A percentile compares a stretch with the other conserved stretches of the same genome.
These are phyloP conservation scores for Lepisosteus oculatus DNA, from an alignment of 2,113 vertebrate species.

Conservation along the genomic window DNA sequence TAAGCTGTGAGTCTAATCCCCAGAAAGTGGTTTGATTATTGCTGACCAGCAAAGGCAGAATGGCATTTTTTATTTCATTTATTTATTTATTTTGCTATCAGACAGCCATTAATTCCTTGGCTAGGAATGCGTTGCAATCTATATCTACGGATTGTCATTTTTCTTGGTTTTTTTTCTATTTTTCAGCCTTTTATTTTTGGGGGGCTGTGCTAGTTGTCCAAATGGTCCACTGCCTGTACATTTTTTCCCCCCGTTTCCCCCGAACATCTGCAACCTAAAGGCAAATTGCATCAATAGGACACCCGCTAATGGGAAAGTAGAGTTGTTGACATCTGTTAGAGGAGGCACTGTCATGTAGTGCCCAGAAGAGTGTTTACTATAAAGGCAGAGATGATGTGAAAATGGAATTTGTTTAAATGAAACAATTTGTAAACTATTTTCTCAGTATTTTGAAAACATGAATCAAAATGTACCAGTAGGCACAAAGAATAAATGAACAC, in stretches of 20 bases:
- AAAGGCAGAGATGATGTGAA: too few species aligned
- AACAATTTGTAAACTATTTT: too few species aligned
- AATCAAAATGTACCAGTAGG: too few species aligned
- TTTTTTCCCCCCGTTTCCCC: constrained; percentile 31
- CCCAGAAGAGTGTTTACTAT: too few species aligned
- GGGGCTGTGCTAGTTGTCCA: constrained; percentile 71
- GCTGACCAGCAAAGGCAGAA: constrained; percentile 99
- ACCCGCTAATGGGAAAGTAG: constrained; percentile 30
- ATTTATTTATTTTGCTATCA: constrained; percentile 65
- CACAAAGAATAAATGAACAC: too few species aligned
- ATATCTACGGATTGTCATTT: constrained; percentile 49
- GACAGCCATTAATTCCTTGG: constrained; percentile 83
- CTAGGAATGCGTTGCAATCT: constrained; percentile 80
- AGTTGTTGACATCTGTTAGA: constrained; percentile 16
- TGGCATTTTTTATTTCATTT: constrained; percentile 57
- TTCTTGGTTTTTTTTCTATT: background rate
- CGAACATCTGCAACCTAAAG: constrained; percentile 78
- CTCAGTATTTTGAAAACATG: too few species aligned
- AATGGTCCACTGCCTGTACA: constrained; percentile 77
- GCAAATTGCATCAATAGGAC: constrained; percentile 79
- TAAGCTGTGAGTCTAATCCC: constrained; percentile 99
- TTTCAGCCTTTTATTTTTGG: background rate
- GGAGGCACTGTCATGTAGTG: constrained; percentile 22
- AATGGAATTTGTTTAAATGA: too few species aligned
- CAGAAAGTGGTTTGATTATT: constrained; percentile 99